Evolutionary conservation across 2,888 invertebrate species (phyloP), one percentile per base, ranked within the genome.

Genomic region (Drosophila pegasa): DNA sequence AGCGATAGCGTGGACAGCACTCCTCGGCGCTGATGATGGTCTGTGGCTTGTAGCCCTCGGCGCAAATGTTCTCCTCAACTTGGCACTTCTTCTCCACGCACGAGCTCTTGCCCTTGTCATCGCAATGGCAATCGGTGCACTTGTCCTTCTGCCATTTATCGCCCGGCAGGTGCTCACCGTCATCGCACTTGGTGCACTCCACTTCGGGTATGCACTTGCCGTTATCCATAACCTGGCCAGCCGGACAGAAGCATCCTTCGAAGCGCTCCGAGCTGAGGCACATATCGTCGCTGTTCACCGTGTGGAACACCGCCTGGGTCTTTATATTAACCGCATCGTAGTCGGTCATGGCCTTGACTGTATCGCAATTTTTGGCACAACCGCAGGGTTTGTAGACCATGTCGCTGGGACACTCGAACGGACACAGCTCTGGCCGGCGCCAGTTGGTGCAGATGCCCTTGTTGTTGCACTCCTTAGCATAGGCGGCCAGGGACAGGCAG

Each of bases 161-260:
- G 61, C 96, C 96, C 66, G 94, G 91, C 61, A 93, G 91, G 88
- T 95, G 95, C 0, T 94, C 94, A 50, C 94, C 94, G 4, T 94
- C 94, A 81, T 97, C 97, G 83, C 97, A 97, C 0, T 95, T 94
- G 81, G 94, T 93, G 91, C 96, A 96, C 78, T 94, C 93, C 43
- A 92, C 92, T 35, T 94, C 94, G 10, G 94, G 93, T 1, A 97
- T 94, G 86, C 98, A 98, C 6, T 94, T 95, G 66, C 94, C 95
- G 86, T 95, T 95, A 60, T 95, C 94, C 72, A 95, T 93, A 0
- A 96, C 95, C 91, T 95, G 94, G 65, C 95, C 96, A 52, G 94
- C 92, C 0, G 97, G 96, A 92, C 98, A 98, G 93, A 95, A 96
- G 91, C 98, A 98, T 1, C 97, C 97, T 87, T 97, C 97, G 0